Conservation (phyloP, 2,113 vertebrate species). For the Saimiri boliviensis region DNA sequence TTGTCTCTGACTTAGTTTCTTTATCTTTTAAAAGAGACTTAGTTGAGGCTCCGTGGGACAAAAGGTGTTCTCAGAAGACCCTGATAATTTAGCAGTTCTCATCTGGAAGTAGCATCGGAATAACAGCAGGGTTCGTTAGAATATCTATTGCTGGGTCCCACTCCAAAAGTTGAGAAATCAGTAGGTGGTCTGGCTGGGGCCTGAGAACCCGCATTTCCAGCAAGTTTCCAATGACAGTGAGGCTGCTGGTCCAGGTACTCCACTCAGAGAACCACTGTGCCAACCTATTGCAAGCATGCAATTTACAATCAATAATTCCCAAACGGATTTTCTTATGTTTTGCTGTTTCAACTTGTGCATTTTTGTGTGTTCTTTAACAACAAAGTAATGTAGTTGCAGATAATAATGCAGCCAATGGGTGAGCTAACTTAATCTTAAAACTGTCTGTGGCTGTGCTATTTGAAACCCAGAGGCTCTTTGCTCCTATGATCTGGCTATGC, state of each 20-base stretch:
- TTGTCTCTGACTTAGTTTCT: background rate
- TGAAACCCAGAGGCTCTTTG: background rate
- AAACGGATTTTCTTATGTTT: conserved; percentile 5
- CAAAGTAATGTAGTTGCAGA: background rate
- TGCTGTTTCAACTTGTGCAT: background rate
- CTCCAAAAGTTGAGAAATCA: background rate
- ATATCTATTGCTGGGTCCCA: background rate
- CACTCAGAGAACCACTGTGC: background rate
- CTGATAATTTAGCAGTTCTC: background rate
- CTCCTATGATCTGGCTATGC: background rate
- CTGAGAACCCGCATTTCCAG: background rate
- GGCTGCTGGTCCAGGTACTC: background rate
- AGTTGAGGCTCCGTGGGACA: background rate
- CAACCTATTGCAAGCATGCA: background rate
- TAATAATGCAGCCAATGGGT: background rate
- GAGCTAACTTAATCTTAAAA: background rate
- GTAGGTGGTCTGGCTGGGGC: background rate
- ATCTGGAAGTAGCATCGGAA: background rate
- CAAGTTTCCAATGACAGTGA: background rate
- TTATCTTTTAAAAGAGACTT: background rate
- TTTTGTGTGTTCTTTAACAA: conserved; percentile 35
- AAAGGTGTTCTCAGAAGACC: background rate
- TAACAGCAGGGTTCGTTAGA: background rate
- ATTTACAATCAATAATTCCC: background rate
- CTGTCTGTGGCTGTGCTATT: background rate